phyloP scores from a whole-genome alignment of 2,888 invertebrate species.

The Sinhomidia bicolor region DNA sequence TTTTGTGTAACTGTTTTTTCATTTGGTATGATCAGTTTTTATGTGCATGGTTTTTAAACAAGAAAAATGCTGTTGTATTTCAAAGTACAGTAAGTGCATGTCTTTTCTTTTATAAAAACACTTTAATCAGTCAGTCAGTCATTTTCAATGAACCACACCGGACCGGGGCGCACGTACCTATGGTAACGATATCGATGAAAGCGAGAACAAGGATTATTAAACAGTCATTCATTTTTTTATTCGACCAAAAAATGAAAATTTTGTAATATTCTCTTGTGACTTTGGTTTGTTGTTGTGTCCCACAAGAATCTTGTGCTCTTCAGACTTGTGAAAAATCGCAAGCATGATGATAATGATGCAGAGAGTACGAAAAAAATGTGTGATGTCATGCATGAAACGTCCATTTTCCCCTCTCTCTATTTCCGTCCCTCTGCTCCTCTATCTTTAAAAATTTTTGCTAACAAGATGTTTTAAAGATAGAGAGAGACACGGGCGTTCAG shows the following conservation, averaged over 20 bases:
- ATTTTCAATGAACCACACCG: neutral
- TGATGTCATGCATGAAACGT: constrained; percentile 65
- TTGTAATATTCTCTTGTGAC: constrained; percentile 1
- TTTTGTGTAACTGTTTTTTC: neutral
- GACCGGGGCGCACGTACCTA: neutral
- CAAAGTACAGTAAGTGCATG: no score
- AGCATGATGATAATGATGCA: neutral
- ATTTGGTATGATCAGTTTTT: no score
- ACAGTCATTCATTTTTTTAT: no score
- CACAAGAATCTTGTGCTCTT: constrained; percentile 9
- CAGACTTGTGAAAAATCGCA: neutral
- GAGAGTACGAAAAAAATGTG: constrained; percentile 45
- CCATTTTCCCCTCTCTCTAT: constrained; percentile 54
- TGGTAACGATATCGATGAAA: neutral
- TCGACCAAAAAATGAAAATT: neutral
- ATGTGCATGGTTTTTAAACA: no score
- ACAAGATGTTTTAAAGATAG: constrained; percentile 29
- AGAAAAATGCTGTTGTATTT: no score
- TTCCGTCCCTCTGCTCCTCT: neutral
- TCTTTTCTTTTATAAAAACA: no score
- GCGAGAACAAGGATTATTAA: no score
- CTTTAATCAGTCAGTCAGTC: constrained; percentile 12
- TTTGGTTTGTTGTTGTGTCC: constrained; percentile 14
- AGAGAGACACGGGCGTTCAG: neutral
- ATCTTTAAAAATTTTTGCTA: neutral